Base-by-base conservation (phyloP, 2,113 vertebrate species). In the Cynopterus brachyotis region DNA sequence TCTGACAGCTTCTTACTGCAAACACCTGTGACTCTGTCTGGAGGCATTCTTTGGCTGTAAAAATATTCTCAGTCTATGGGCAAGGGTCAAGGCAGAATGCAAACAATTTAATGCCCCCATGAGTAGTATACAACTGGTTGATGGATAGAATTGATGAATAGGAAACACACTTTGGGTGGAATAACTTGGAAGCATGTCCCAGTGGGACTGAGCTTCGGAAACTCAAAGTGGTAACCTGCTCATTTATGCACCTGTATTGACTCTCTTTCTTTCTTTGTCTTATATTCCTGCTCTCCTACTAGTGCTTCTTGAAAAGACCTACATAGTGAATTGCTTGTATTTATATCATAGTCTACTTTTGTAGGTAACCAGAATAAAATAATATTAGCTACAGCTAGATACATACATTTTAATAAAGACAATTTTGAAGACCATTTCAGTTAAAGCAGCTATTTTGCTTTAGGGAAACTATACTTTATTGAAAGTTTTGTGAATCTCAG, bases 31-130 rank as follows among this genome's bases (percentile, higher is more conserved):
- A 66, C 35, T 80, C 24, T 75, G 40, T 92, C 57, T 83, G 66
- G 66, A 79, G 50, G 30, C 72, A 40, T 83, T 93, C 40, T 91
- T 60, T 66, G 24, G 30, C 72, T 91, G 10, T 79, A 89, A 93
- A 91, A 85, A 67, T 87, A 85, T 78, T 83, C 86, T 94, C 90
- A 89, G 81, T 60, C 81, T 94, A 24, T 64, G 72, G 82, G n/a
- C 53, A 96, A 81, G 66, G 78, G 45, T 92, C 79, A 94, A 85
- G 53, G 50, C 28, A 69, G 50, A 96, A 72, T 82, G 69, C 40
- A 94, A 91, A 93, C 57, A 76, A 89, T 42, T 47, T 94, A 85
- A 93, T 78, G 55, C 13, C 37, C 76, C 19, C 16, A 3, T 32
- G 47, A 82, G 89, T 66, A 42, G 55, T 89, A 50, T 64, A 93